Evolutionary conservation across 2,797 vertebrate species (phyloP).

Genomic region (Myotis myotis): DNA sequence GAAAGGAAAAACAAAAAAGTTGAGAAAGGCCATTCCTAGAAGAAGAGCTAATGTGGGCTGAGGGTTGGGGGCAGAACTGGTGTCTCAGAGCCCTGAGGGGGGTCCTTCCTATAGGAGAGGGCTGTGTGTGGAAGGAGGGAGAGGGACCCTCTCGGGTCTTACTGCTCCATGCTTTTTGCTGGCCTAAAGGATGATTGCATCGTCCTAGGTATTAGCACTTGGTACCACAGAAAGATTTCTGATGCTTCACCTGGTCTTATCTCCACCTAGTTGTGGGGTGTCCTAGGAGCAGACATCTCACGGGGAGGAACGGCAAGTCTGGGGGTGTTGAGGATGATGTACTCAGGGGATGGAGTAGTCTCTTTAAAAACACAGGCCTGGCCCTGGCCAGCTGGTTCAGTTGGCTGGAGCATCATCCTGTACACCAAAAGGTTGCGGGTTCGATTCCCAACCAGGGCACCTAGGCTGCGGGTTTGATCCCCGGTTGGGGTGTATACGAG

Average conservation of each 20-base stretch:
- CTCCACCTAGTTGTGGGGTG: neutral
- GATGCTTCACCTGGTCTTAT: neutral
- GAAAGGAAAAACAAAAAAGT: no score
- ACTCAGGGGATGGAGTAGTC: rapidly evolving
- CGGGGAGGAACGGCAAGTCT: neutral
- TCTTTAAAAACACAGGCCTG: neutral
- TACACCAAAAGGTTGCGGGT: neutral
- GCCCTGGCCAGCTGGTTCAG: neutral
- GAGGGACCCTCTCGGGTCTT: neutral
- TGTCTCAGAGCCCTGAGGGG: neutral
- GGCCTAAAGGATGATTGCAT: rapidly evolving
- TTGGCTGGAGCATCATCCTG: neutral
- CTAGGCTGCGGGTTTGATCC: neutral
- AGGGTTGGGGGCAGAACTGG: neutral
- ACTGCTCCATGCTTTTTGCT: neutral
- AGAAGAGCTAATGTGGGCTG: neutral
- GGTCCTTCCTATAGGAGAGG: neutral
- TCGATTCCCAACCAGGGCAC: neutral
- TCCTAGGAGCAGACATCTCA: neutral
- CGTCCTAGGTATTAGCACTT: neutral
- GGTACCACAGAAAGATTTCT: neutral
- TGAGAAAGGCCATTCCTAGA: neutral
- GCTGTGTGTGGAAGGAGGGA: no score
- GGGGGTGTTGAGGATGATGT: rapidly evolving
- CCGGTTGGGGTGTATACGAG: neutral